phyloP scores from a whole-genome alignment of 2,797 vertebrate genomes.

The Sebastes jordani region DNA sequence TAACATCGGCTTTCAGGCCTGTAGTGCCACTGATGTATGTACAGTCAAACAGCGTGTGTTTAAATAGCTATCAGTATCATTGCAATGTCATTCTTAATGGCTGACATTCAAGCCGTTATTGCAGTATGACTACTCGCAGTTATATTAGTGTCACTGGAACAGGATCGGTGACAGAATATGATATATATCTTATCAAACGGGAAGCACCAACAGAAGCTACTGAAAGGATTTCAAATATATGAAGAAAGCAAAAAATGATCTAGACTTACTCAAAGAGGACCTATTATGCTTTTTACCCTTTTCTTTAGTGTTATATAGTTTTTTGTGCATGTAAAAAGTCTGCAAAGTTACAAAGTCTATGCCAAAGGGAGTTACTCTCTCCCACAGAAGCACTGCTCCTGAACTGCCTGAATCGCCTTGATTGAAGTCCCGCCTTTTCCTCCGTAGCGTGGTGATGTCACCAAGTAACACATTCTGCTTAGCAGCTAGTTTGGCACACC shows the following conservation, averaged over 20 bases:
- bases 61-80: background rate
- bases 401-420: no score
- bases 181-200: background rate
- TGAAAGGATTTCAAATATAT: background rate
- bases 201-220: background rate
- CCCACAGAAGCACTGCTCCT: no score
- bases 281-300: no score
- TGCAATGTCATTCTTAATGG: background rate
- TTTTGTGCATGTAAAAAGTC: no score
- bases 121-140: background rate
- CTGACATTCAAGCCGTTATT: constrained; percentile 2
- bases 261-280: background rate
- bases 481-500: no score
- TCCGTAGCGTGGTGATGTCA: no score
- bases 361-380: no score
- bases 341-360: no score
- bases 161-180: background rate
- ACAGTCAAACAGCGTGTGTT: background rate
- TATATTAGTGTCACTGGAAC: background rate
- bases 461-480: no score
- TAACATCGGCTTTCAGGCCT: background rate
- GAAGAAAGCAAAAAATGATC: background rate
- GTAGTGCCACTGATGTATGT: background rate
- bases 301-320: no score
- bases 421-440: no score